Conservation (phyloP, 2,888 invertebrate species). For the Chrysodeixis includens region DNA sequence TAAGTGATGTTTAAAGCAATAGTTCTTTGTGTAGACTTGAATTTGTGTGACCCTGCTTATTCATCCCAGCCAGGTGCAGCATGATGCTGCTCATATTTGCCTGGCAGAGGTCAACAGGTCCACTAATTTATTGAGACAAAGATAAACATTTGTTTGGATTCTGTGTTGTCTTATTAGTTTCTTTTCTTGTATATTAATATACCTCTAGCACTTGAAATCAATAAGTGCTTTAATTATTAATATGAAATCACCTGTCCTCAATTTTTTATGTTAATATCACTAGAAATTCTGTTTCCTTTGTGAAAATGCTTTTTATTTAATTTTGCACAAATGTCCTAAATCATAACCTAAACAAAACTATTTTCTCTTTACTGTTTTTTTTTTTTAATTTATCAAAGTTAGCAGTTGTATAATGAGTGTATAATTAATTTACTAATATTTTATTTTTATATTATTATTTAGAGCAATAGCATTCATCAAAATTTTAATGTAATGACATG, state of each 20-base stretch:
- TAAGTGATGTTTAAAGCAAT: neutral
- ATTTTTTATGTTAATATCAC: neutral
- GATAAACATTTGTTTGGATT: neutral
- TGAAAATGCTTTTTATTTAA: too few relatives aligned
- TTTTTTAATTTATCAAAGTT: too few relatives aligned
- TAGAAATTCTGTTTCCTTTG: too few relatives aligned
- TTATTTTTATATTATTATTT: neutral
- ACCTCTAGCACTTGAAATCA: neutral
- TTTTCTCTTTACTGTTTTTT: too few relatives aligned
- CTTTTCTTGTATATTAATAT: neutral
- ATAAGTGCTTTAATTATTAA: too few relatives aligned
- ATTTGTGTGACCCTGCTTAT: constrained; percentile 20
- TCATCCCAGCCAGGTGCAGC: constrained; percentile 37
- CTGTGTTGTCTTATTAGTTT: neutral
- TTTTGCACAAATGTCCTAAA: too few relatives aligned
- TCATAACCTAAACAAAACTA: too few relatives aligned
- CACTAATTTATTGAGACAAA: neutral
- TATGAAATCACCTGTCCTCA: too few relatives aligned
- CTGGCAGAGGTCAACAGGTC: neutral
- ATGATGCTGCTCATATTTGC: constrained; percentile 22
- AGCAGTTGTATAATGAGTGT: too few relatives aligned
- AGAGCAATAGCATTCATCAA: neutral
- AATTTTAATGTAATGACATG: constrained; percentile 44
- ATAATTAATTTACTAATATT: too few relatives aligned
- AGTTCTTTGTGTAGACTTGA: constrained; percentile 32